Evolutionary conservation across 2,888 invertebrate genomes (phyloP), one percentile per base, ranked within the genome.

Genomic region (Pherbina coryleti): DNA sequence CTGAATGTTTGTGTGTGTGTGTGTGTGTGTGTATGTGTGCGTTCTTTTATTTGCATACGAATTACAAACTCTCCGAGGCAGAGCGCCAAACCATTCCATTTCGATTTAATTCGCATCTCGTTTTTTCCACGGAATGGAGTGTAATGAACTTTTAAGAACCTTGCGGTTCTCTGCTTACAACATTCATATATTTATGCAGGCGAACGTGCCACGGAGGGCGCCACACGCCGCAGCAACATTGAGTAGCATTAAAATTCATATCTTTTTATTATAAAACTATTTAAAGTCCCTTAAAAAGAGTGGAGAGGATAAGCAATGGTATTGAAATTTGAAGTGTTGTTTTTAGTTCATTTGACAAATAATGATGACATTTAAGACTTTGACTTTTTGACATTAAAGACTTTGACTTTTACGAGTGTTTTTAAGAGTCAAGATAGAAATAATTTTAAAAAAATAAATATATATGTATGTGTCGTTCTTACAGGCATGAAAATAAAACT

Each of bases 61-160:
- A 86, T 86, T 86, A 86, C 86, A 86, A 86, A 86, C 84, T 86
- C 86, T 86, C 85, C 83, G 85, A 67, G 44, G 44, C 86, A 82
- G 85, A 81, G 44, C 37, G 84, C 85, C 84, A 85, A 85, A 79
- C 85, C 85, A 85, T 84, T 85, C 82, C 60, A 69, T 83, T 83
- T 83, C 86, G 85, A 85, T 86, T 86, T 86, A 86, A 86, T 86
- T 85, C 85, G 85, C 86, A 86, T 85, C 86, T 85, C 86, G 84
- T 84, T 83, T 84, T 85, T 14, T 72, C 84, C 84, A 85, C 84
- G 62, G 69, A 34, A 4, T 22, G 82, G 84, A 85, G 86, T 85
- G 84, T 85, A 86, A 86, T 86, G 86, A 86, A 86, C 86, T 86
- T 84, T 86, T 81, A 84, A 86, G 79, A 55, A 64, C 37, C 51